Conservation (phyloP, 2,113 vertebrate species). For the Glareola pratincola region DNA sequence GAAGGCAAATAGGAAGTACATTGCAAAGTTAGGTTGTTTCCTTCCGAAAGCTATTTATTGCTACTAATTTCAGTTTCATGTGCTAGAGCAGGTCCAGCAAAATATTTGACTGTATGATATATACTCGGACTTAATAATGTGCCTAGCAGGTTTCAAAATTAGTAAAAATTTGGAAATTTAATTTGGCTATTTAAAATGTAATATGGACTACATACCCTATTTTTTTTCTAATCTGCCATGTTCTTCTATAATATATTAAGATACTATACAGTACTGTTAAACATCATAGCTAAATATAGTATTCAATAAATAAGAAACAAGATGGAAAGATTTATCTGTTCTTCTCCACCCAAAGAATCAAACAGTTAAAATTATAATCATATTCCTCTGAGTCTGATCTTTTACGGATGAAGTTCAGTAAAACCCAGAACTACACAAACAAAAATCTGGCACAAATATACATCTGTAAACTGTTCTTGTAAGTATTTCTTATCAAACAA, state of each 20-base stretch:
- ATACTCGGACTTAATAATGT: neutral
- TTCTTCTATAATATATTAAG: neutral
- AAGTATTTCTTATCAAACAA: neutral
- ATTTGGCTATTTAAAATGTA: neutral
- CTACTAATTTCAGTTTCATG: neutral
- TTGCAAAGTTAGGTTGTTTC: neutral
- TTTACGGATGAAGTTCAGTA: neutral
- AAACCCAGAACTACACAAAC: neutral
- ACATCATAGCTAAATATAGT: neutral
- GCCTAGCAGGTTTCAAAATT: neutral
- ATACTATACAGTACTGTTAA: neutral
- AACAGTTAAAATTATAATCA: neutral
- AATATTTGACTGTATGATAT: neutral
- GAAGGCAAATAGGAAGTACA: neutral
- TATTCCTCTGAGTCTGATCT: neutral
- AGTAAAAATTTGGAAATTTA: neutral
- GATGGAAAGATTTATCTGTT: neutral
- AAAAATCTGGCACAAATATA: neutral
- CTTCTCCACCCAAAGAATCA: neutral
- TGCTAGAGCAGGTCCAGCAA: neutral
- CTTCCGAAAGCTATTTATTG: neutral
- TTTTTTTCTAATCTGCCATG: neutral
- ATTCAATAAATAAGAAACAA: neutral
- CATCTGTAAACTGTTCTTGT: neutral
- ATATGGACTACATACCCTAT: neutral